Evolutionary conservation across 2,113 vertebrate genomes (phyloP).

Genomic region (Grus americana): DNA sequence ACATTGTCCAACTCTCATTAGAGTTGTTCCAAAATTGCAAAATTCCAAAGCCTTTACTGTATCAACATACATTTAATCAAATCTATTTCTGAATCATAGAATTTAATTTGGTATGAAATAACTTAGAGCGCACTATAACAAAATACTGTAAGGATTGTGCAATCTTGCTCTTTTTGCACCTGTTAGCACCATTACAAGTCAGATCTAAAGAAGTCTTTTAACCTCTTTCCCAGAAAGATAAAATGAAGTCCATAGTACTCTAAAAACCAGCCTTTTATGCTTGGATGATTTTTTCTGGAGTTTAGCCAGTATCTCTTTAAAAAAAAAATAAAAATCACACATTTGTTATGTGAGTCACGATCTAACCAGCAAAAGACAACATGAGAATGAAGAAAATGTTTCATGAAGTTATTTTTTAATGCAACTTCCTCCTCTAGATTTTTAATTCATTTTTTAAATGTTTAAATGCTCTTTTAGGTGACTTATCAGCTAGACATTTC

Average conservation of each 20-base stretch:
- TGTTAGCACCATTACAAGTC: background rate
- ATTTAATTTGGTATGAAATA: background rate
- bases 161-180: background rate
- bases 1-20: background rate
- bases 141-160: background rate
- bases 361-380: conserved; percentile 39
- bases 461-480: background rate
- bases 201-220: background rate
- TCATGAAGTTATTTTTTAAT: conserved; percentile 15
- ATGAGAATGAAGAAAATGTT: conserved; percentile 34
- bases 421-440: background rate
- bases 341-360: conserved; percentile 57
- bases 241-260: background rate
- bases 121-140: background rate
- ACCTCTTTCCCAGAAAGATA: background rate
- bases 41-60: background rate
- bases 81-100: background rate
- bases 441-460: background rate
- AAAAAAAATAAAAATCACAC: background rate
- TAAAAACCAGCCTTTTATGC: background rate
- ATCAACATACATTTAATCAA: background rate
- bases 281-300: conserved; percentile 21
- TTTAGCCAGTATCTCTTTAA: conserved; percentile 1
- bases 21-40: background rate
- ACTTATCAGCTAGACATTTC: background rate